phyloP scores from a whole-genome alignment of 2,797 vertebrate species.

The Avahi laniger region DNA sequence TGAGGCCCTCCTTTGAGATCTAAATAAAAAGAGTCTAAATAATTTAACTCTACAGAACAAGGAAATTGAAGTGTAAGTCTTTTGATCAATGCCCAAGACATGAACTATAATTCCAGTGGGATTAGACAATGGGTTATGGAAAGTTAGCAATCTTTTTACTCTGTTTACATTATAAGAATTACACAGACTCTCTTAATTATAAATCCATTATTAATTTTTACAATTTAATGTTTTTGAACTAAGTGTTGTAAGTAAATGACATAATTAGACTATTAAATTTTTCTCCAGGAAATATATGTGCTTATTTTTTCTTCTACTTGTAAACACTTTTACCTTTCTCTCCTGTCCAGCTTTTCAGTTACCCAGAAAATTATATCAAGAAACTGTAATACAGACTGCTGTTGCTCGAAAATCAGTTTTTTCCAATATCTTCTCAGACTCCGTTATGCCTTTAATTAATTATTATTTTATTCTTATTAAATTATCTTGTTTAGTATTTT shows the following conservation, averaged over 20 bases:
- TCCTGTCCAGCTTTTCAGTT: not conserved
- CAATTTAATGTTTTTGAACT: constrained; percentile 36
- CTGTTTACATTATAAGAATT: constrained; percentile 40
- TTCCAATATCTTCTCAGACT: not conserved
- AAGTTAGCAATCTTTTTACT: constrained; percentile 11
- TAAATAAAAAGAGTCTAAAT: constrained; percentile 30
- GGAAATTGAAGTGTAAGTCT: constrained; percentile 57
- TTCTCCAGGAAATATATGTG: not conserved
- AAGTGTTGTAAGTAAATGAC: constrained; percentile 13
- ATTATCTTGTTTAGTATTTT: not conserved
- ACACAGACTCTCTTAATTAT: constrained; percentile 53
- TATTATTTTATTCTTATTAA: constrained; percentile 22
- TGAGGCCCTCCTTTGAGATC: constrained; percentile 23
- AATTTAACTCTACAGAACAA: constrained; percentile 61
- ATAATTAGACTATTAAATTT: not conserved
- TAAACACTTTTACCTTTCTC: not conserved
- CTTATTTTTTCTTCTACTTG: not conserved
- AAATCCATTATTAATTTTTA: constrained; percentile 52
- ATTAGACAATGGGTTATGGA: constrained; percentile 33
- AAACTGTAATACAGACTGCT: not conserved
- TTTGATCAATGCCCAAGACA: constrained; percentile 43
- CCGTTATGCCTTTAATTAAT: not conserved
- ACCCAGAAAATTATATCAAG: not conserved
- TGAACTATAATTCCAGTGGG: constrained; percentile 14
- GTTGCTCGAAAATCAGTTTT: not conserved